A percentile compares a stretch with the other conserved stretches of the same genome.
phyloP scores from a whole-genome alignment of 2,888 invertebrate genomes.

The Kryphioiulus occultus region DNA sequence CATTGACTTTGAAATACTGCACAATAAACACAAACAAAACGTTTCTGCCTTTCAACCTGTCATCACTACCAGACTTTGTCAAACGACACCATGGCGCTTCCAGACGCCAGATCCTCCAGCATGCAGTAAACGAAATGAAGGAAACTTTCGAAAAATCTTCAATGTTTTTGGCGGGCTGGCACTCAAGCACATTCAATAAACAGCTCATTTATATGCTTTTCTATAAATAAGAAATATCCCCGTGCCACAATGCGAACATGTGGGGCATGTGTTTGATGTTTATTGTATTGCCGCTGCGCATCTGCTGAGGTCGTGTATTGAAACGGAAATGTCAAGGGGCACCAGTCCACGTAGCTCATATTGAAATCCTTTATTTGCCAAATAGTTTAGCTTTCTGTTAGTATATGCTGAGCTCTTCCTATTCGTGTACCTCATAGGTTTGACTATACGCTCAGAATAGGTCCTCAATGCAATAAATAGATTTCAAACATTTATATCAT shows the following conservation, averaged over 20 bases:
- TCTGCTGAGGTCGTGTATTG: background rate
- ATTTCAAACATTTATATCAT: too few relatives aligned
- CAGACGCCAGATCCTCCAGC: too few relatives aligned
- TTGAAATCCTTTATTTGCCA: background rate
- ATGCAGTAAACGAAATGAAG: background rate
- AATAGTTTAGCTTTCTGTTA: background rate
- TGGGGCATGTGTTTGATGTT: background rate
- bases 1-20: constrained; percentile 20
- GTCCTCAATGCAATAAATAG: too few relatives aligned
- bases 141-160: background rate
- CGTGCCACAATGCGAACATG: background rate
- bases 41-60: background rate
- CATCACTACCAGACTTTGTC: background rate
- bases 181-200: constrained; percentile 3
- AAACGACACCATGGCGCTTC: background rate
- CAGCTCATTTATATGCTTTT: constrained; percentile 18
- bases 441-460: too few relatives aligned
- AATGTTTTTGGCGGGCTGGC: background rate
- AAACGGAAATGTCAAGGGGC: background rate
- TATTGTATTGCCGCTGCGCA: background rate
- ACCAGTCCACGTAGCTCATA: background rate
- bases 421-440: too few relatives aligned
- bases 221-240: background rate
- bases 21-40: background rate
- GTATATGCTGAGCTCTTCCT: too few relatives aligned